phyloP scores from a whole-genome alignment of 2,888 invertebrate species.

The Selenia dentaria region DNA sequence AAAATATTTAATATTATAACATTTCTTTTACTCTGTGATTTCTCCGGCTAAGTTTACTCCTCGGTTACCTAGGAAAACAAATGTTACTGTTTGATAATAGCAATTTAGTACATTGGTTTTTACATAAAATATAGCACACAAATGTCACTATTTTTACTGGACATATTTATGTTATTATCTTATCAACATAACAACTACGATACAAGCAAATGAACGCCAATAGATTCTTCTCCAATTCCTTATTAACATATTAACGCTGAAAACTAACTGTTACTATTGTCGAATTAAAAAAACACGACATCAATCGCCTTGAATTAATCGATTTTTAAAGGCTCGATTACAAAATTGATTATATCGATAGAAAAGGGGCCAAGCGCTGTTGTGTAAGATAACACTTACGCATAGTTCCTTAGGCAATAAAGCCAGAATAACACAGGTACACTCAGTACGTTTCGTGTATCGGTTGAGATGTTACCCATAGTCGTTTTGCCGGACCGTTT shows the following conservation, averaged over 20 bases:
- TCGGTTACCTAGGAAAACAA: too few relatives aligned
- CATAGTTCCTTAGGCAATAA: slow-evolving; percentile 38
- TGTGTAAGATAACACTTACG: slow-evolving; percentile 21
- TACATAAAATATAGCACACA: too few relatives aligned
- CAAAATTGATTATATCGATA: slow-evolving; percentile 18
- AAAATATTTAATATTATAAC: too few relatives aligned
- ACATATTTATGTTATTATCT: too few relatives aligned
- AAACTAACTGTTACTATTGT: background rate
- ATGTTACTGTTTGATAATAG: too few relatives aligned
- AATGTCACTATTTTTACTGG: too few relatives aligned
- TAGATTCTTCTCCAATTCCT: background rate
- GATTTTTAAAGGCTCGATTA: slow-evolving; percentile 17
- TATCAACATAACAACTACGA: background rate
- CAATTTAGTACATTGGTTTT: too few relatives aligned
- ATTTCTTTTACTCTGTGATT: too few relatives aligned
- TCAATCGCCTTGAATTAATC: slow-evolving; percentile 2
- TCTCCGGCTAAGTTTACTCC: too few relatives aligned
- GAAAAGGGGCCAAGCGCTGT: slow-evolving; percentile 10
- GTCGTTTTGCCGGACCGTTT: background rate
- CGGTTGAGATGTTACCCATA: slow-evolving; percentile 1
- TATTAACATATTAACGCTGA: background rate
- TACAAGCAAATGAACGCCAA: background rate
- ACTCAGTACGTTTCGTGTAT: slow-evolving; percentile 39
- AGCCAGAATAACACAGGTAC: slow-evolving; percentile 45
- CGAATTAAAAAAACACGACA: slow-evolving; percentile 7